Conservation (phyloP, 2,888 invertebrate species). For the Phaedon cochleariae region DNA sequence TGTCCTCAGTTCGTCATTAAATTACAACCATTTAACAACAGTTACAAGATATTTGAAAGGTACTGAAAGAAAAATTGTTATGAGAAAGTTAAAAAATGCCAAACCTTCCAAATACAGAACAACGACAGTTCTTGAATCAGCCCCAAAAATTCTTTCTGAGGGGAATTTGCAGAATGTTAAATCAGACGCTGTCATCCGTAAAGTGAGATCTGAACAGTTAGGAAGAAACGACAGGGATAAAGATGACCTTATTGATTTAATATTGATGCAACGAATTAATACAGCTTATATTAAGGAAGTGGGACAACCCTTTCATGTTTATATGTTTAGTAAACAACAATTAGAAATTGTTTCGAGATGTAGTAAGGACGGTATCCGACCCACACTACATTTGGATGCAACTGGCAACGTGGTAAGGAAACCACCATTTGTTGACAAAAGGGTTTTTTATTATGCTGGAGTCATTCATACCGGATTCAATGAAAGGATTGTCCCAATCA, state of each 20-base stretch:
- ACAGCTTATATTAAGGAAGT: constrained; percentile 12
- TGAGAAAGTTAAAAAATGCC: no score
- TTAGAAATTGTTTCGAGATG: background rate
- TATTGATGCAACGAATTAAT: constrained; percentile 19
- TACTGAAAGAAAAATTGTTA: constrained; percentile 7
- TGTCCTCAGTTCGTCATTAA: constrained; percentile 12
- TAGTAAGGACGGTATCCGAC: background rate
- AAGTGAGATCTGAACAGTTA: constrained; percentile 17
- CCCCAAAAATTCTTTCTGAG: no score
- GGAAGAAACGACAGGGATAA: constrained; percentile 22
- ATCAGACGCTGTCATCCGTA: constrained; percentile 15
- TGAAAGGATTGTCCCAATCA: constrained; percentile 9
- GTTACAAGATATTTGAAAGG: constrained; percentile 11
- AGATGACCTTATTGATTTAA: constrained; percentile 17
- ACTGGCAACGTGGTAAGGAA: constrained; percentile 15
- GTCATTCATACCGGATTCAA: constrained; percentile 10
- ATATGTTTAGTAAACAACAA: constrained; percentile 18
- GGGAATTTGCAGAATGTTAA: background rate
- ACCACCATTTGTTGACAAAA: no score
- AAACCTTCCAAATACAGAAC: no score
- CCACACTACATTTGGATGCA: constrained; percentile 14
- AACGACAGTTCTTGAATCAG: no score
- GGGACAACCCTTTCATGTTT: constrained; percentile 18
- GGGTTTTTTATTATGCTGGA: no score
- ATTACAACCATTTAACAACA: constrained; percentile 13